Evolutionary conservation across 2,797 vertebrate genomes (phyloP), one percentile per base, ranked within the genome.

Genomic region (Gymnocypris eckloni): DNA sequence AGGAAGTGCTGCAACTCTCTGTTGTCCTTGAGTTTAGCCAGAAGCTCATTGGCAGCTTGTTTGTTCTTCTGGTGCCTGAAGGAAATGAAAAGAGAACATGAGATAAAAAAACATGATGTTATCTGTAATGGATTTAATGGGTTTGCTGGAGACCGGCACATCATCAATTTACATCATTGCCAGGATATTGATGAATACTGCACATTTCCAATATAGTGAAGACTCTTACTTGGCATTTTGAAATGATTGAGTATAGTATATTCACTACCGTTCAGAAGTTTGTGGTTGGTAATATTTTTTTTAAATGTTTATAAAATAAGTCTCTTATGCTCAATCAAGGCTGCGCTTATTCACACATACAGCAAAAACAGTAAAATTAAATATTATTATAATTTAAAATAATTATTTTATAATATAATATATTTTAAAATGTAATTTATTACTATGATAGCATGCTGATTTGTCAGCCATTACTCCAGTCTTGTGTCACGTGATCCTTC

Each of bases 1-100:
- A 99, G 93, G 94, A 99, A 99, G 75, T 96, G 96, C 91, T 99
- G 98, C 69, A 98, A 96, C 89, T 97, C 97, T 54, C 96, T 94
- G 91, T 99, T 99, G 86, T 99, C 98, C 85, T 97, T 96, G 48
- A 99, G 95, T 73, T 97, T 96, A 6, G 93, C 86, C 90, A 98
- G 92, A 54, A 98, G 92, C 86, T 98, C 97, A 87, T 95, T 96
- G 48, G 95, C 97, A 0, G 91, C 92, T 20, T 96, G 90, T 79
- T 96, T 97, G 83, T 99, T 99, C 90, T 95, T 97, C 86, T 89
- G 87, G 92, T 98, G 97, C 86, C 98, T 99, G 84, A 37, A 84
- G 54, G 72, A 84, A 86, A 91, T 37, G 0, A 75, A 88, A 0
- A 1, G 77, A n/a, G 71, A 83, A 66, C 11, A 70, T 54, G n/a